These are phyloP conservation scores for Thumatha senex DNA, from an alignment of 2,888 invertebrate genomes.

Conservation along the genomic window DNA sequence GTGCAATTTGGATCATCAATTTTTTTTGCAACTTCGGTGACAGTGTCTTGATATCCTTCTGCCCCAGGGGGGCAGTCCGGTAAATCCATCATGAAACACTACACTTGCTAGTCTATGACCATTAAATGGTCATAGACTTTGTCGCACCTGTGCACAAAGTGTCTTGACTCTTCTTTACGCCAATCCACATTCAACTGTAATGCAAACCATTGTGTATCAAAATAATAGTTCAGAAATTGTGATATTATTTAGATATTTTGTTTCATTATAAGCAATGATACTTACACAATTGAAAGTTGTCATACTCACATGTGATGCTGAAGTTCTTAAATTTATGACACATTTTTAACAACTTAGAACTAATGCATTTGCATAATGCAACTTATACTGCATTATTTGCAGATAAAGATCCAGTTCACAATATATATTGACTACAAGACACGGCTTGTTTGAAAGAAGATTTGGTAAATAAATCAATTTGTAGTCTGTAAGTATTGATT, in stretches of 20 bases:
- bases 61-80: conserved; percentile 78
- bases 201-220: conserved; percentile 48
- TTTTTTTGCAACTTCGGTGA: conserved; percentile 68
- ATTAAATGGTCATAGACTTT: conserved; percentile 62
- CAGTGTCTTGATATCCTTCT: conserved; percentile 75
- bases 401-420: neutral
- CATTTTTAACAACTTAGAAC: conserved; percentile 23
- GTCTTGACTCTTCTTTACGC: conserved; percentile 48
- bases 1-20: conserved; percentile 54
- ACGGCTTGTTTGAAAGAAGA: too few relatives aligned
- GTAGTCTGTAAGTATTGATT: too few relatives aligned
- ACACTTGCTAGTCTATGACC: conserved; percentile 77
- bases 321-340: conserved; percentile 25
- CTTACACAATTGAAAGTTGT: conserved; percentile 49
- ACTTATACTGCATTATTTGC: neutral
- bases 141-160: conserved; percentile 43
- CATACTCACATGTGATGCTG: conserved; percentile 43
- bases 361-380: conserved; percentile 21
- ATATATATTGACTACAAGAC: too few relatives aligned
- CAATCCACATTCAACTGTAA: conserved; percentile 53
- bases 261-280: conserved; percentile 57
- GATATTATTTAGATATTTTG: conserved; percentile 35
- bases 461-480: too few relatives aligned
- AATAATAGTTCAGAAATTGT: conserved; percentile 18
- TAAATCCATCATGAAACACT: conserved; percentile 76